Evolutionary conservation across 2,113 vertebrate genomes (phyloP), one percentile per base, ranked within the genome.

Genomic region (Mixornis gularis): DNA sequence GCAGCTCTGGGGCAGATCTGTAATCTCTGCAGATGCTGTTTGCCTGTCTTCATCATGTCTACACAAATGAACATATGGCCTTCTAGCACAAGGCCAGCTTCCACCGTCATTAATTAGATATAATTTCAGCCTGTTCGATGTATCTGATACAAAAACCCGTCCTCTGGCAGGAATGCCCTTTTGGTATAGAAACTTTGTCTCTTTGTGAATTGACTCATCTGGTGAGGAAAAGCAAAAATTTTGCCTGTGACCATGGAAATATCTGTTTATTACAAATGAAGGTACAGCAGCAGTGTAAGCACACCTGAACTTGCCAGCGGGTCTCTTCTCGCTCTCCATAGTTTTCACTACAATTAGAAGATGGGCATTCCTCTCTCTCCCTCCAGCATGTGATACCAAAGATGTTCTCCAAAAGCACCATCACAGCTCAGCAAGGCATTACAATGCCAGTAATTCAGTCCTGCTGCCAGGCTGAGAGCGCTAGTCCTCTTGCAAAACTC

Each of bases 1-100:
- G 82, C 82, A 90, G 90, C 80, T 90, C 82, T 66, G n/a, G 93
- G 90, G 81, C 87, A 88, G 68, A 91, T 76, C 82, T 6, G 3
- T 87, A 85, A 95, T 63, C 34, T 46, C 59, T 73, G 88, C 76
- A 95, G 92, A 94, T 96, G 92, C 90, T 94, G 88, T 91, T 90
- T 95, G 90, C 68, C 85, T 65, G 76, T 34, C 88, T 83, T 83
- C 60, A 74, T 40, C 2, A 1, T 52, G 48, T 90, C 87, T 93
- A 73, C 72, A 90, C 52, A 83, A 91, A 64, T 36, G 90, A 94
- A 80, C 92, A 95, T 92, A 95, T 63, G 68, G 90, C 85, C 79
- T 78, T 55, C 68, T 83, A 95, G 79, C 72, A 94, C 71, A 80
- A 83, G 76, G 79, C 92, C 79, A 83, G 64, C 48, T 93, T 85